These are phyloP conservation scores for Mesochorus sp. DNA, from an alignment of 2,888 invertebrate species.

Conservation along the genomic window DNA sequence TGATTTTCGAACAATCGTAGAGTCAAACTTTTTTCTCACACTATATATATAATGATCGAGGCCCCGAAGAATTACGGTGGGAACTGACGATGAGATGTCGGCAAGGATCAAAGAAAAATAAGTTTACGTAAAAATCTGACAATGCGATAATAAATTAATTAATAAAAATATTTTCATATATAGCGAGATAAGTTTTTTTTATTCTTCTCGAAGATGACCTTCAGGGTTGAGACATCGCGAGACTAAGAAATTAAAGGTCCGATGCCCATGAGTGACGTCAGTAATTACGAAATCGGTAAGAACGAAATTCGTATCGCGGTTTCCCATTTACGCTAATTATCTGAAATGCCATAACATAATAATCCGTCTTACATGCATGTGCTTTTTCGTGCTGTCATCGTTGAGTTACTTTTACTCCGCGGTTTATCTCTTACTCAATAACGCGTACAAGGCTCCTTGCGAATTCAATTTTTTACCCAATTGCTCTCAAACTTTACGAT, in stretches of 20 bases:
- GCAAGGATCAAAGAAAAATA: no score
- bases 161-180: no score
- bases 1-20: not conserved
- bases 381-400: not conserved
- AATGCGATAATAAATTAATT: no score
- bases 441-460: conserved; percentile 15
- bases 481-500: no score
- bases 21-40: not conserved
- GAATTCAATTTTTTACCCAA: conserved; percentile 17
- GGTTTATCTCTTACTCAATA: conserved; percentile 35
- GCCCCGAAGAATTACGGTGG: no score
- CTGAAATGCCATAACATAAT: conserved; percentile 5
- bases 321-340: conserved; percentile 6
- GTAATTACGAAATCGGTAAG: conserved; percentile 34
- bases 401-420: conserved; percentile 27
- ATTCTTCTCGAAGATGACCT: conserved; percentile 5
- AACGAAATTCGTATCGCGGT: conserved; percentile 21
- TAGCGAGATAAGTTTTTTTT: not conserved
- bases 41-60: not conserved
- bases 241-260: conserved; percentile 2
- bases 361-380: no score
- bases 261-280: not conserved
- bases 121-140: no score
- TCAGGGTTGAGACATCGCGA: not conserved
- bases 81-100: no score